Evolutionary conservation across 2,888 invertebrate species (phyloP), one percentile per base, ranked within the genome.

Genomic region (Lydus trimaculatus): DNA sequence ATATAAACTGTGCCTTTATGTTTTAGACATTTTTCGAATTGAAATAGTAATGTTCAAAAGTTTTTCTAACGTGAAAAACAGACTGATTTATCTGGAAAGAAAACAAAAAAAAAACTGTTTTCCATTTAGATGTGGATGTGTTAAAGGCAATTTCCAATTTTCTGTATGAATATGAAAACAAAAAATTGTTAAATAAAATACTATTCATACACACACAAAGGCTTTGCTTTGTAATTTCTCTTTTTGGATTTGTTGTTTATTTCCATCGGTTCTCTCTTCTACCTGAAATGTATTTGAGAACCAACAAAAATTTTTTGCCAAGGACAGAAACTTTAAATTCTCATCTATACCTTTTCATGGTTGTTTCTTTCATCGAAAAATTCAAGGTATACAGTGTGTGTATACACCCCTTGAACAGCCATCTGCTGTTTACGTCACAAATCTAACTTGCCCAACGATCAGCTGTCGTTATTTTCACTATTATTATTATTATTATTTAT

Each of bases 341-440:
- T 25, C 15, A 11, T 23, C 20, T 20, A 0, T 23, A 23, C 8
- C 20, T 20, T 48, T 48, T 20, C 23, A 25, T 8, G 52, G 52
- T 52, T 25, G 56, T 15, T 56, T 23, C 28, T 56, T 56, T 56
- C 13, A 56, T 25, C 15, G 2, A 28, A 56, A 56, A 56, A 15
- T 20, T 20, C 43, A 43, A 43, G 39, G 39, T 28, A 28, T 28
- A 28, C 28, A 28, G 28, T 28, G 2, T 33, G 5, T 39, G 15
- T 56, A 61, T 60, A 58, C 60, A 63, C 63, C 65, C 65, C 66
- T 61, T 61, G 58, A 28, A 28, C 65, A 61, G 65, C 74, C 74
- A 74, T 72, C 74, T 74, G 74, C 72, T 66, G 67, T 62, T 63
- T 70, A 71, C 74, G 74, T 74, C 72, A 72, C 72, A 70, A 70